These are phyloP conservation scores for Nesogale talazaci DNA, from an alignment of 2,113 vertebrate genomes.

Conservation along the genomic window DNA sequence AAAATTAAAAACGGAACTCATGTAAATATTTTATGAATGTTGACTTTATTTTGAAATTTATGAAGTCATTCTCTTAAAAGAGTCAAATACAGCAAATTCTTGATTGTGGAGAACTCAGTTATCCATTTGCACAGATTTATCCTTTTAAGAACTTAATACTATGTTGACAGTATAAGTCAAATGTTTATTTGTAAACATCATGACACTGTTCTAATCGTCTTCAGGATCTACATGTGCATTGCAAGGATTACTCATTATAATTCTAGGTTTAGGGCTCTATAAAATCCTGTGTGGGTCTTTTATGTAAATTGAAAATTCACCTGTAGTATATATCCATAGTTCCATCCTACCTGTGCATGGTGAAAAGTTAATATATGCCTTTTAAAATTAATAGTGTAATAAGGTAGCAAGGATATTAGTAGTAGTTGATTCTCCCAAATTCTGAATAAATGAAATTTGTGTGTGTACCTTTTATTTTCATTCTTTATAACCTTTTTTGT, in stretches of 20 bases:
- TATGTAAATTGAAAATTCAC: constrained; percentile 24
- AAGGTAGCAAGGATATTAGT: too few relatives aligned
- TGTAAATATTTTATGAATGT: not conserved
- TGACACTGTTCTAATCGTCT: not conserved
- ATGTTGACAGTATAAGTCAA: constrained; percentile 35
- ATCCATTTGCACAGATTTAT: not conserved
- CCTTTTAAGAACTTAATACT: not conserved
- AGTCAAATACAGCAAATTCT: not conserved
- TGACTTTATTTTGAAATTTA: not conserved
- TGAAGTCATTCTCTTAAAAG: not conserved
- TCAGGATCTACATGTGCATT: not conserved
- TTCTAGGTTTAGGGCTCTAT: not conserved
- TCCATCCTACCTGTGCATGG: not conserved
- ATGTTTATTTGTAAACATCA: constrained; percentile 9
- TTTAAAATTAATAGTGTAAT: not conserved
- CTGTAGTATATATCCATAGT: not conserved
- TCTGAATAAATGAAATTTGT: not conserved
- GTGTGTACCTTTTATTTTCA: not conserved
- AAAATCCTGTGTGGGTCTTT: not conserved
- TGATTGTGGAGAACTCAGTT: not conserved
- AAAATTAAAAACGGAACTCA: not conserved
- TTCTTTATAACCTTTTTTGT: too few relatives aligned
- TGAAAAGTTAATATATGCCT: not conserved
- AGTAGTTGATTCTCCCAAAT: too few relatives aligned
- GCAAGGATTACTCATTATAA: not conserved